Evolutionary conservation across 2,888 invertebrate species (phyloP).

Genomic region (Yponomeuta sedellus): DNA sequence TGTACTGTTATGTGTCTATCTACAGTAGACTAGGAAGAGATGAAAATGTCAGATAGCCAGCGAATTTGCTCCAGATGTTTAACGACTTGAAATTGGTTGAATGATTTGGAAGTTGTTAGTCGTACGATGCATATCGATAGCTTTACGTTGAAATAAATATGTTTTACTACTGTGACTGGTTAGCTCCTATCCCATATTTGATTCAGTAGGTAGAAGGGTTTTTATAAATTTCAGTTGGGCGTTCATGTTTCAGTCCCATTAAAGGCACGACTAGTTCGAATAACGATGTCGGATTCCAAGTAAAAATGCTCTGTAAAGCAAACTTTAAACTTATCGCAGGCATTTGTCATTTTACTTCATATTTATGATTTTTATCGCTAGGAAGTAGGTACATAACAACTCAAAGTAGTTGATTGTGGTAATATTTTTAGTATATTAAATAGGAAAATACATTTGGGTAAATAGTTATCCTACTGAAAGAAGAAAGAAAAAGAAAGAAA

Average conservation of each 20-base stretch:
- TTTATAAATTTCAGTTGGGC: not conserved
- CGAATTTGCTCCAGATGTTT: not conserved
- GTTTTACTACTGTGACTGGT: too few species aligned
- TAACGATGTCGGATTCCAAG: constrained; percentile 10
- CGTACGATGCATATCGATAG: not conserved
- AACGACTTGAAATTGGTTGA: constrained; percentile 1
- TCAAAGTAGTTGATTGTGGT: not conserved
- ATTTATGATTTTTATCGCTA: not conserved
- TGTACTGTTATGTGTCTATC: not conserved
- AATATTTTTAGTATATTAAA: too few species aligned
- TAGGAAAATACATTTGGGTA: too few species aligned
- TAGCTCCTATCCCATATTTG: not conserved
- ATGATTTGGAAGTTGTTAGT: not conserved
- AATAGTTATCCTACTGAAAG: too few species aligned
- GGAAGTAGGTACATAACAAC: not conserved
- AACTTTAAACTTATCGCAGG: constrained; percentile 10
- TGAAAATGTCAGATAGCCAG: not conserved
- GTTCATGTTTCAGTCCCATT: constrained; percentile 13
- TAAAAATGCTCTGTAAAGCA: constrained; percentile 12
- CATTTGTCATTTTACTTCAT: constrained; percentile 7
- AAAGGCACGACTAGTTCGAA: constrained; percentile 5
- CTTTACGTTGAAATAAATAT: not conserved
- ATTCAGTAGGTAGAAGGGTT: not conserved
- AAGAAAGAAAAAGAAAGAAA: too few species aligned
- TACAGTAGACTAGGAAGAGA: constrained; percentile 9